These are phyloP conservation scores for Spheniscus humboldti DNA, from an alignment of 2,797 vertebrate genomes.

Conservation along the genomic window DNA sequence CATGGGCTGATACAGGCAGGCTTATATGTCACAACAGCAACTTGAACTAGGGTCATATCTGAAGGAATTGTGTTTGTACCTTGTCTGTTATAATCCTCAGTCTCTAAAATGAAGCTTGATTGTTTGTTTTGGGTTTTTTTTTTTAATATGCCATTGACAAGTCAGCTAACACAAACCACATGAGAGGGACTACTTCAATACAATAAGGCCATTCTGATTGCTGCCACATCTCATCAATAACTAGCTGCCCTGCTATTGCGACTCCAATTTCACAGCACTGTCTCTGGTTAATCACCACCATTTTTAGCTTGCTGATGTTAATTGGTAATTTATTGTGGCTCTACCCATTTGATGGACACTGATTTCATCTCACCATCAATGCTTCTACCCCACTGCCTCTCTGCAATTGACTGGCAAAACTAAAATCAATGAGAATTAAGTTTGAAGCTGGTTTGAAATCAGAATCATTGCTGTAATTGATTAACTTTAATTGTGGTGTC, in stretches of 20 bases:
- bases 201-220: neutral
- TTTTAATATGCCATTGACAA: neutral
- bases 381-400: neutral
- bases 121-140: neutral
- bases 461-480: neutral
- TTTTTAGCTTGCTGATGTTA: slow-evolving; percentile 6
- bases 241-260: neutral
- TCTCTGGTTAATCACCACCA: neutral
- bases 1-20: neutral
- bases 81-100: neutral
- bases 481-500: neutral
- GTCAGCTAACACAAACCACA: neutral
- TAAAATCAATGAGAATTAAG: slow-evolving; percentile 1
- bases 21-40: neutral
- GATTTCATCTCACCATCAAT: neutral
- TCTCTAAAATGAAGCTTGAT: neutral
- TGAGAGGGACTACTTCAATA: neutral
- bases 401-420: neutral
- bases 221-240: slow-evolving; percentile 35
- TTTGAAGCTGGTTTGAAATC: neutral
- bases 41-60: neutral
- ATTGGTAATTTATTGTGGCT: neutral
- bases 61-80: neutral
- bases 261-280: slow-evolving; percentile 15
- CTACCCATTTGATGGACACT: neutral